Conservation (phyloP, 2,888 invertebrate genomes). For the Danaus chrysippus region DNA sequence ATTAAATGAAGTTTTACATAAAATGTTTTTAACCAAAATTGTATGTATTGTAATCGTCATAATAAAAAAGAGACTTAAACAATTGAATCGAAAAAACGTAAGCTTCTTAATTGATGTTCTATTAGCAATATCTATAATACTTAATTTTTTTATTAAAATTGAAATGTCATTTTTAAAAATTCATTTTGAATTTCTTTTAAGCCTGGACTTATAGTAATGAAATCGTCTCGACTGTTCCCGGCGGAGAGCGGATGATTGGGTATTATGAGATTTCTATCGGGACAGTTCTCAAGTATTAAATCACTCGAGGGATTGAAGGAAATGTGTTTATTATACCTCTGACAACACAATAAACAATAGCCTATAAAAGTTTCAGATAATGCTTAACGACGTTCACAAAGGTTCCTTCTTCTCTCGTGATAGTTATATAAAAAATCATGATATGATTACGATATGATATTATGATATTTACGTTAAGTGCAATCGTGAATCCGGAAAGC, state of each 20-base stretch:
- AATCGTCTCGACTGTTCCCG: slow-evolving; percentile 24
- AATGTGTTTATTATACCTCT: slow-evolving; percentile 40
- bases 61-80: no score
- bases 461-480: no score
- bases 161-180: slow-evolving; percentile 5
- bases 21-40: no score
- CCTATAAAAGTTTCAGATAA: neutral
- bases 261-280: slow-evolving; percentile 68
- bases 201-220: slow-evolving; percentile 27
- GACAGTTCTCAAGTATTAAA: slow-evolving; percentile 54
- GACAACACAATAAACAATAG: slow-evolving; percentile 11
- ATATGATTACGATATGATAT: no score
- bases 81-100: neutral
- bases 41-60: no score
- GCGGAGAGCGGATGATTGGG: slow-evolving; percentile 60
- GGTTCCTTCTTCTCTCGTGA: no score
- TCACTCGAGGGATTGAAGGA: slow-evolving; percentile 46
- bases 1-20: no score
- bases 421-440: no score
- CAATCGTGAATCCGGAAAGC: slow-evolving; percentile 13
- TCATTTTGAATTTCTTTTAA: slow-evolving; percentile 8
- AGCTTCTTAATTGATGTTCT: neutral
- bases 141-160: neutral
- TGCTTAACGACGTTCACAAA: neutral
- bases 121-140: neutral